Percentiles rank a stretch among this genome's conserved stretches.
Evolutionary conservation across 1,140 invertebrate species (phyloP).

Genomic region (Trachelipus rathkii): DNA sequence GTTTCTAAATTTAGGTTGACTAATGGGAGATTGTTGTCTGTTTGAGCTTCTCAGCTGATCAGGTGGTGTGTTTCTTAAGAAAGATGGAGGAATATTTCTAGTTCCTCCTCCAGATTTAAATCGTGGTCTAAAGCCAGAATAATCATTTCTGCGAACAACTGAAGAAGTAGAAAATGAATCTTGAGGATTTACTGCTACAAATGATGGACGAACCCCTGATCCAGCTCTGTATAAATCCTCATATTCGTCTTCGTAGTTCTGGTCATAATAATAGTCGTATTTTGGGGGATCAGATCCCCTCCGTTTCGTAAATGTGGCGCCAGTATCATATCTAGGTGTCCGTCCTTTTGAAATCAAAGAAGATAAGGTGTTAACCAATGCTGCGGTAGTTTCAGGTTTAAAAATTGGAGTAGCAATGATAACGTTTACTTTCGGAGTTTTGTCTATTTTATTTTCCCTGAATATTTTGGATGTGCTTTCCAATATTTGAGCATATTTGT

Average conservation of each 20-base stretch:
- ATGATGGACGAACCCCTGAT: conserved; percentile 36
- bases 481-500: conserved; percentile 72
- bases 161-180: not conserved
- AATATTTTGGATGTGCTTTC: conserved; percentile 65
- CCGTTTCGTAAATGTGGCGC: conserved; percentile 19
- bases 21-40: not conserved
- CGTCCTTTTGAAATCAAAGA: conserved; percentile 28
- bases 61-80: conserved; percentile 59
- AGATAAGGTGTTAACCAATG: conserved; percentile 37
- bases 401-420: conserved; percentile 40
- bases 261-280: conserved; percentile 37
- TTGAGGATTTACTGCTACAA: conserved; percentile 23
- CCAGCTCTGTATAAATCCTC: conserved; percentile 40
- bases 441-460: conserved; percentile 43
- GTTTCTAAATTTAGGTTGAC: not conserved
- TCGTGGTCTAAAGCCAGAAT: conserved; percentile 29
- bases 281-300: conserved; percentile 13
- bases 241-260: conserved; percentile 37
- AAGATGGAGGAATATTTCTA: conserved; percentile 33
- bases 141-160: not conserved
- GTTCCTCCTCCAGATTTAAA: conserved; percentile 32
- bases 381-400: conserved; percentile 30
- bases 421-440: conserved; percentile 4
- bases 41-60: conserved; percentile 64
- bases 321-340: conserved; percentile 22